Base-by-base conservation (phyloP, 53 echinoderm and acorn worm species). In the Stichopus horrens region DNA sequence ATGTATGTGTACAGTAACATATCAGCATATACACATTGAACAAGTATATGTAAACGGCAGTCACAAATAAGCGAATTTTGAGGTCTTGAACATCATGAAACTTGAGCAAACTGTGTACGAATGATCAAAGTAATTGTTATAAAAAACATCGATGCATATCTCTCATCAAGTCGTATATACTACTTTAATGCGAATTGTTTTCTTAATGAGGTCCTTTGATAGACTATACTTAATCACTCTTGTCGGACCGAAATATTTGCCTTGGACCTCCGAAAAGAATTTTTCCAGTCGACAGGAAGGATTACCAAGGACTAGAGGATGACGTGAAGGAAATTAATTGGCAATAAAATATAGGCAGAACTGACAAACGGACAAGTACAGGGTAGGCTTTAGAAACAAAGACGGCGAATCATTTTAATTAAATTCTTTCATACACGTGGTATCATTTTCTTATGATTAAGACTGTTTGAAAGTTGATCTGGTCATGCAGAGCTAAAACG, bases 281-380 rank as follows among this genome's bases (percentile, higher is more conserved):
- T 68, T 68, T 13, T 68, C 4, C 19, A 18, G 18, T 68, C 71
- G 13, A 19, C 71, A 11, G 71, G 16, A 14, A 68, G 71, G 71
- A 68, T 68, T 16, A 19, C 71, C 21, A 68, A 68, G 18, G 71
- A 68, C 18, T 18, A 6, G 71, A 6, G 71, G 18, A 68, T 68
- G 71, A 68, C 71, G 71, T 68, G 71, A 68, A 16, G 18, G 71
- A 68, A 68, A 68, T 68, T 68, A 68, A 68, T 68, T 68, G 71
- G 71, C 71, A n/a, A 71, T 71, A 71, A 71, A 71, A 4, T 37
- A 37, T 71, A 71, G 21, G n/a, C 71, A 0, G 71, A 18, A 71
- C 71, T 63, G 63, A 63, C 63, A 5, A 63, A 63, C 11, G 63
- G 9, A 6, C 63, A 63, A 63, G 63, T 63, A 10, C 63, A 63